phyloP scores from a whole-genome alignment of 2,113 vertebrate genomes.

The Capra hircus region DNA sequence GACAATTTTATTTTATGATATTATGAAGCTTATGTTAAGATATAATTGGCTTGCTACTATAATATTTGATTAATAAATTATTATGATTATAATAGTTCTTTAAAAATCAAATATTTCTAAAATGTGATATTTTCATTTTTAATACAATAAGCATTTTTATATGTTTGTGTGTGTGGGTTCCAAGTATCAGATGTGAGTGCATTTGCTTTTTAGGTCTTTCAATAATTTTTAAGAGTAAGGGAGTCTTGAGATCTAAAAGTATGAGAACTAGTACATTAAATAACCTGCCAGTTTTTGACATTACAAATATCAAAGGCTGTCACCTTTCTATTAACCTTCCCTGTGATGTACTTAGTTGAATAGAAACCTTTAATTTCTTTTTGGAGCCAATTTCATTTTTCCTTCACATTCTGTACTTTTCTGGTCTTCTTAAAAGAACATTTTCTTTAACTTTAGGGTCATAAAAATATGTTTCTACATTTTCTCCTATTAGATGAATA shows the following conservation, averaged over 20 bases:
- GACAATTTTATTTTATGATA: not conserved
- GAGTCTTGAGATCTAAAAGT: not conserved
- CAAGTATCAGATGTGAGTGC: not conserved
- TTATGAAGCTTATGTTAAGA: not conserved
- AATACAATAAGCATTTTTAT: rapidly evolving
- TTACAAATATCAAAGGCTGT: not conserved
- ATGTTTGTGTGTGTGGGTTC: not conserved
- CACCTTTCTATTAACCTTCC: not conserved
- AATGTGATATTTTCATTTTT: not conserved
- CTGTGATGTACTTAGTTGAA: not conserved
- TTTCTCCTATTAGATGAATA: not conserved
- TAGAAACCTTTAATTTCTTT: not conserved
- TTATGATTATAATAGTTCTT: not conserved
- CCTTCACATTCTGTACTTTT: not conserved
- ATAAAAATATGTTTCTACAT: not conserved
- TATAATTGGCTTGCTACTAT: not conserved
- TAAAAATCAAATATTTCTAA: not conserved
- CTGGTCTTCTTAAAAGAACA: not conserved
- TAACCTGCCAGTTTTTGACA: not conserved
- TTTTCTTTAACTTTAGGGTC: not conserved
- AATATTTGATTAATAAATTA: not conserved
- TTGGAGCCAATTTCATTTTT: not conserved
- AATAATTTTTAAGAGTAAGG: not conserved
- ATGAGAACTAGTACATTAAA: not conserved
- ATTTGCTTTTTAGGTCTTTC: not conserved